Percentiles rank a stretch among this genome's conserved stretches.
phyloP scores from a whole-genome alignment of 1,140 invertebrate species.

The Cherax quadricarinatus region DNA sequence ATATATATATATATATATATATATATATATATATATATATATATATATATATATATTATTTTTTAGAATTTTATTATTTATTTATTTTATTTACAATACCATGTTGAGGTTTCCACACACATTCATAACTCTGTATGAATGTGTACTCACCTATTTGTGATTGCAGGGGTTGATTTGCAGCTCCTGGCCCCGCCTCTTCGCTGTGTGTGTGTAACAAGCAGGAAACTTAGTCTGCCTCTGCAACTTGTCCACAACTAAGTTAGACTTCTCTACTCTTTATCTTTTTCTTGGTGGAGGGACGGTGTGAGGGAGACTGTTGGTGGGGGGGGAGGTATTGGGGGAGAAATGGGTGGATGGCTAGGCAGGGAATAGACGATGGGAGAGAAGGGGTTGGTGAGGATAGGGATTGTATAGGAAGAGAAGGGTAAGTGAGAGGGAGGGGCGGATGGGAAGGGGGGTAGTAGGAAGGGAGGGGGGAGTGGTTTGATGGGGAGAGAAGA shows the following conservation, averaged over 20 bases:
- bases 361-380: background rate
- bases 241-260: too few species aligned
- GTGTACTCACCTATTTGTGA: too few species aligned
- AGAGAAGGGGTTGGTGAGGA: background rate
- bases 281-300: background rate
- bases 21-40: slow-evolving; percentile 14
- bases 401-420: background rate
- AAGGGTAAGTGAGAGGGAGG: too few species aligned
- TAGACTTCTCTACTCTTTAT: too few species aligned
- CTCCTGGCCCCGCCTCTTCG: too few species aligned
- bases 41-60: slow-evolving; percentile 1
- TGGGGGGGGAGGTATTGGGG: background rate
- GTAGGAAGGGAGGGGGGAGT: slow-evolving; percentile 18
- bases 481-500: slow-evolving; percentile 33
- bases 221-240: too few species aligned
- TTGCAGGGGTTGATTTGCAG: too few species aligned
- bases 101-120: too few species aligned
- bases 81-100: too few species aligned
- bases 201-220: too few species aligned
- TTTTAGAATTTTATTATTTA: background rate
- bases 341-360: background rate
- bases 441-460: background rate
- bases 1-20: too few species aligned
- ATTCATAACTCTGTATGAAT: too few species aligned
- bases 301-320: background rate